Evolutionary conservation across 2,888 invertebrate genomes (phyloP), one percentile per base, ranked within the genome.

Genomic region (Spodoptera littoralis): DNA sequence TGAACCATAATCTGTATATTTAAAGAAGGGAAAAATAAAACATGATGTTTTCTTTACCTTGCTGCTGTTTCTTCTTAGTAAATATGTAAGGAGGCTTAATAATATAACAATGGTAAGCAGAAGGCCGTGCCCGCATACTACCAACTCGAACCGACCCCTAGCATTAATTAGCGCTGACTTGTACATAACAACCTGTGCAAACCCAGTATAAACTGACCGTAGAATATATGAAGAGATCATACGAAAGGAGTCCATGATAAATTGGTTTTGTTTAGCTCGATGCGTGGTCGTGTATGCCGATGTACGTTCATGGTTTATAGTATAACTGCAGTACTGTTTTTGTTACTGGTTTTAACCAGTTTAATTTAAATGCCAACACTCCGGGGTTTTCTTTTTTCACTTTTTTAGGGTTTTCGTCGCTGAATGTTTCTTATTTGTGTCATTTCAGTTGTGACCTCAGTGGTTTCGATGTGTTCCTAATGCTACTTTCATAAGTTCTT

Each of bases 111-210:
- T 36, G 43, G 62, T 41, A 47, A 22, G 56, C 55, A 62, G 70
- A 65, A 61, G 24, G 18, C 24, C 8, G 22, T 73, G 76, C 70
- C 61, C 65, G 71, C 72, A 76, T 75, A 70, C 70, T 69, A 81
- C 79, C 61, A 72, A 79, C 70, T 80, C 72, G 69, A 71, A 70
- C 72, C 65, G 74, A 65, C 62, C 71, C 59, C 76, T 76, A 46
- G 69, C 75, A 81, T 86, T 88, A 88, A 89, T 89, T 88, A 88
- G 84, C 77, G 75, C 82, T 66, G 82, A 84, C 84, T 83, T 80
- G 36, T 36, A 36, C 27, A 27, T 4, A 27, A 3, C 3, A 27
- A 27, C 0, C 27, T 27, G 5, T 5, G 5, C 27, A 1, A 5
- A 27, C 3, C 27, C 2, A 27, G 27, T 27, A 27, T 27, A 27